These are phyloP conservation scores for Phytoseiulus persimilis DNA, from an alignment of 2,888 invertebrate genomes.

Conservation along the genomic window DNA sequence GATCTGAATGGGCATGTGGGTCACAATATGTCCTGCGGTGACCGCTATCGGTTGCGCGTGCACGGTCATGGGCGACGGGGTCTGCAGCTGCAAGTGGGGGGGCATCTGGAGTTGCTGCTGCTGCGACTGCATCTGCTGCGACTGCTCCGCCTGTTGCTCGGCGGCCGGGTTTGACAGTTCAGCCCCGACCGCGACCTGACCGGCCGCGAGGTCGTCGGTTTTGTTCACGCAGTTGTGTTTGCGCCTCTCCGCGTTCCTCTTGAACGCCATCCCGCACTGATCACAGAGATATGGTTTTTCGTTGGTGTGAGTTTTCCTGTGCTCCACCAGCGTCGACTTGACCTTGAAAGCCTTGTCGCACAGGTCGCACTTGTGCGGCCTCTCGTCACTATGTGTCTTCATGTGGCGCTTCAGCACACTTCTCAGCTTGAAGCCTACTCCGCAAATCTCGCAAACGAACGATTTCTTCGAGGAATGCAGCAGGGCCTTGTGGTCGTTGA, in stretches of 20 bases:
- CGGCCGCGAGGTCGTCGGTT: neutral
- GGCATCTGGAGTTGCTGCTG: neutral
- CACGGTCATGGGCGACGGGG: neutral
- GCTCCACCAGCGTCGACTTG: slow-evolving; percentile 25
- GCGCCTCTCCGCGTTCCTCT: slow-evolving; percentile 27
- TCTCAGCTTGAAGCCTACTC: slow-evolving; percentile 32
- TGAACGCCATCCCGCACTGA: slow-evolving; percentile 19
- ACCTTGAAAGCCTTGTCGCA: slow-evolving; percentile 34
- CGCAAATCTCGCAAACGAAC: slow-evolving; percentile 39
- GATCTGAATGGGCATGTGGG: slow-evolving; percentile 18
- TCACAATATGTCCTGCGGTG: slow-evolving; percentile 11
- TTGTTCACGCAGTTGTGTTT: slow-evolving; percentile 15
- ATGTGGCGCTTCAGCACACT: slow-evolving; percentile 33
- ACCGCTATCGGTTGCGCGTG: neutral
- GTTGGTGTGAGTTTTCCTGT: slow-evolving; percentile 15
- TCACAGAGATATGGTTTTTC: slow-evolving; percentile 31
- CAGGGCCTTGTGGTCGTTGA: slow-evolving; percentile 24
- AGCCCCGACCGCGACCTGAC: neutral
- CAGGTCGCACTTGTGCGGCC: slow-evolving; percentile 29
- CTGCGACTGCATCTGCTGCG: neutral
- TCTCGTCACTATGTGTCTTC: slow-evolving; percentile 25
- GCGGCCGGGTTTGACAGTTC: neutral
- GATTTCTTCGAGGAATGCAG: slow-evolving; percentile 14
- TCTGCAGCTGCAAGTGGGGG: neutral
- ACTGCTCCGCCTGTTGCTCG: neutral